Evolutionary conservation across 2,888 invertebrate species (phyloP), one percentile per base, ranked within the genome.

Genomic region (Augochlorella aurata): DNA sequence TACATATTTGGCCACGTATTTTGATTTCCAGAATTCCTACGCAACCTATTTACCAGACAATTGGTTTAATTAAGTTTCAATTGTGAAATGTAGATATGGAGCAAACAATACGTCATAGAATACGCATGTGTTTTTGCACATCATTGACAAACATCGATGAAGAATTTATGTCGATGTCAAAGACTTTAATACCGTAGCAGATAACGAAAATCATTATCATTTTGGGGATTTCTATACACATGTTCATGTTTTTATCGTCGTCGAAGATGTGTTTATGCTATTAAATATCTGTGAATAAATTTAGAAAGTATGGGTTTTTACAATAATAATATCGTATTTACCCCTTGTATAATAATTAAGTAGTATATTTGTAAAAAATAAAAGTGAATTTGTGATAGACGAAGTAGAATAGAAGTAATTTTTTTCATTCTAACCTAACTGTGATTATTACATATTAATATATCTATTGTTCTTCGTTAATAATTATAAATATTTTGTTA

Each of bases 341-440:
- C 24, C n/a, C n/a, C 9, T n/a, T 50, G 14, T 16, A 38, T 47
- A 38, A 76, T 44, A 58, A 70, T 38, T 49, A 47, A n/a, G 18
- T n/a, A 44, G 29, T 44, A 24, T 70, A 66, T 18, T 70, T 50
- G 21, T 16, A 58, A 70, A 8, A 12, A 80, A 66, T 54, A 54
- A 74, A 66, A 65, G 47, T 68, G 12, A 44, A 24, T 69, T 14
- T 18, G 10, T n/a, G 45, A 61, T n/a, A 16, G 12, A 65, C 12
- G n/a, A 44, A 44, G 65, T 44, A 61, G 29, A 38, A 69, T 29
- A 7, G 45, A 16, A 24, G 0, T 0, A 67, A 0, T 1, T 16
- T 78, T 73, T 47, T 65, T n/a, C 24, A 70, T 71, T 70, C 80
- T 81, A 81, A 80, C 81, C 81, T 81, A 68, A 50, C n/a, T 8